Evolutionary conservation across 2,113 vertebrate genomes (phyloP).

Genomic region (Prunella fulvescens): DNA sequence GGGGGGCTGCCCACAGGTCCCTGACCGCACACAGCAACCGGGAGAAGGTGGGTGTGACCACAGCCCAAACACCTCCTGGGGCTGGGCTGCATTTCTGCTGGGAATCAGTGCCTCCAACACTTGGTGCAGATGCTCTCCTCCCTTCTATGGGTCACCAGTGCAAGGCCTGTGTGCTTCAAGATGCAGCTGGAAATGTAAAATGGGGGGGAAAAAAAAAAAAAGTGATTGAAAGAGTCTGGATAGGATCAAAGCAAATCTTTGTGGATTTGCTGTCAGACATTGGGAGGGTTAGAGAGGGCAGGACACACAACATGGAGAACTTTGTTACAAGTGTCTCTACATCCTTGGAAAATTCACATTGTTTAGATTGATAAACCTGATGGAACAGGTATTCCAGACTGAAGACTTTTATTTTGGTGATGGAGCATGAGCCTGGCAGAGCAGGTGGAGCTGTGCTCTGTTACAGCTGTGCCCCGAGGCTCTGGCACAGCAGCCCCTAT

Average conservation of each 20-base stretch:
- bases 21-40: slow-evolving; percentile 75
- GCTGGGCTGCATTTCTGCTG: not conserved
- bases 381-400: not conserved
- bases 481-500: not conserved
- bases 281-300: not conserved
- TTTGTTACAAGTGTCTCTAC: not conserved
- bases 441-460: not conserved
- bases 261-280: not conserved
- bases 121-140: not conserved
- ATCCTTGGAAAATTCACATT: not conserved
- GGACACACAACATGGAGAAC: not conserved
- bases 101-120: not conserved
- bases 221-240: not conserved
- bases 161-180: not conserved
- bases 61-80: not conserved
- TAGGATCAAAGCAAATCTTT: not conserved
- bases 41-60: slow-evolving; percentile 67
- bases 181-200: not conserved
- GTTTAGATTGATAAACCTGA: not conserved
- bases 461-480: not conserved
- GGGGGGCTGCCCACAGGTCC: slow-evolving; percentile 74
- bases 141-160: not conserved
- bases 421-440: not conserved
- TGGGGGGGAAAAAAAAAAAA: too few relatives aligned
- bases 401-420: not conserved